Evolutionary conservation across 2,113 vertebrate species (phyloP).

Genomic region (Centropus bengalensis): DNA sequence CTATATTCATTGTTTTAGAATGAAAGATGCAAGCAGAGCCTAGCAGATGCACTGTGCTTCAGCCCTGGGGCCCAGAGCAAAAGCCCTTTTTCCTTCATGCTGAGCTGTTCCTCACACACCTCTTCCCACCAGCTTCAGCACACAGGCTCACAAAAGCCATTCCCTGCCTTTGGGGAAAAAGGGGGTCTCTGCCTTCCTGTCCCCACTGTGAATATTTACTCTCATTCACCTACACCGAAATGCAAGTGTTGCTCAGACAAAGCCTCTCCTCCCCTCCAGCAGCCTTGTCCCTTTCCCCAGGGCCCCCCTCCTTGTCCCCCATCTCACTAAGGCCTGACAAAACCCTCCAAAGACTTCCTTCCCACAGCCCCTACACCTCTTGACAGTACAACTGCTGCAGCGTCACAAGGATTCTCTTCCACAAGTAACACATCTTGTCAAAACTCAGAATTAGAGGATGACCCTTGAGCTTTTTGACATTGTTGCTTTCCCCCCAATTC

Average conservation of each 20-base stretch:
- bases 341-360: background rate
- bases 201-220: background rate
- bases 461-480: background rate
- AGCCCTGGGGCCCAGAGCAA: background rate
- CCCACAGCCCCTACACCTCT: background rate
- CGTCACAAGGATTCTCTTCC: background rate
- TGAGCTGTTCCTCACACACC: background rate
- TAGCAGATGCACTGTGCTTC: background rate
- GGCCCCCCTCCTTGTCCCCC: too few species aligned
- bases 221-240: background rate
- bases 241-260: background rate
- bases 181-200: background rate
- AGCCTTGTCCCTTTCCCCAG: background rate
- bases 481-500: background rate
- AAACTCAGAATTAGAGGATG: background rate
- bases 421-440: background rate
- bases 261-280: background rate
- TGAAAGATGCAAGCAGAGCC: background rate
- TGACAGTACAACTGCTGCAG: background rate
- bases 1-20: conserved; percentile 28
- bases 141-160: background rate
- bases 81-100: background rate
- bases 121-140: background rate
- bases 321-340: accelerated
- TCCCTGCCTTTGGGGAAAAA: background rate